Evolutionary conservation across 2,888 invertebrate species (phyloP).

Genomic region (Myopa testacea): DNA sequence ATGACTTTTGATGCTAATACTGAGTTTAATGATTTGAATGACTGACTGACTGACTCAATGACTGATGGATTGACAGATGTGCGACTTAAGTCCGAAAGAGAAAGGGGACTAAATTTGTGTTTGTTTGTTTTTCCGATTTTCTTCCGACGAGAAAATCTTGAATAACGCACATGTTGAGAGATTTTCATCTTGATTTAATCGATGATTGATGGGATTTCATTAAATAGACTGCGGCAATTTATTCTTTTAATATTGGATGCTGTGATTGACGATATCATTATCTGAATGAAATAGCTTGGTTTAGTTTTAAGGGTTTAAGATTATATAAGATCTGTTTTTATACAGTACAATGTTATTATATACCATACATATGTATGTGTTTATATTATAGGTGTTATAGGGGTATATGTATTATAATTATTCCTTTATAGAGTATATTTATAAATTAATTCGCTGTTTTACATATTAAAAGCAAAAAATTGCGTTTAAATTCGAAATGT

Average conservation of each 20-base stretch:
- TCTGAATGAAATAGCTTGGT: background rate
- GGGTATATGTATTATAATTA: too few relatives aligned
- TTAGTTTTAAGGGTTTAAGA: too few relatives aligned
- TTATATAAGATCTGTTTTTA: too few relatives aligned
- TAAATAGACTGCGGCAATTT: background rate
- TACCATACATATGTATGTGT: too few relatives aligned
- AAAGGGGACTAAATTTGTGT: too few relatives aligned
- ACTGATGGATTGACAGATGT: background rate
- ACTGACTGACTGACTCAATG: background rate
- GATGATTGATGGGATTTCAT: conserved; percentile 25
- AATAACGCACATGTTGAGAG: conserved; percentile 19
- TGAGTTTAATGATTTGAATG: background rate
- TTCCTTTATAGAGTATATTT: too few relatives aligned
- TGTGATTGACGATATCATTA: background rate
- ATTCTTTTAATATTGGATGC: background rate
- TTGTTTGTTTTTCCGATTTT: background rate
- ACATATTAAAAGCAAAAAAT: too few relatives aligned
- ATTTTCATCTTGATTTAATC: conserved; percentile 8
- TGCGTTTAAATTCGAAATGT: too few relatives aligned
- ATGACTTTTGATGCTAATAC: background rate
- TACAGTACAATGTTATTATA: too few relatives aligned
- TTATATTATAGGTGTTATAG: too few relatives aligned
- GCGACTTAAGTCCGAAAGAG: too few relatives aligned
- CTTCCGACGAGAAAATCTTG: background rate
- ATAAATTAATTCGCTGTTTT: too few relatives aligned